Base-by-base conservation (phyloP, 2,888 invertebrate genomes). In the Apantesis nais region DNA sequence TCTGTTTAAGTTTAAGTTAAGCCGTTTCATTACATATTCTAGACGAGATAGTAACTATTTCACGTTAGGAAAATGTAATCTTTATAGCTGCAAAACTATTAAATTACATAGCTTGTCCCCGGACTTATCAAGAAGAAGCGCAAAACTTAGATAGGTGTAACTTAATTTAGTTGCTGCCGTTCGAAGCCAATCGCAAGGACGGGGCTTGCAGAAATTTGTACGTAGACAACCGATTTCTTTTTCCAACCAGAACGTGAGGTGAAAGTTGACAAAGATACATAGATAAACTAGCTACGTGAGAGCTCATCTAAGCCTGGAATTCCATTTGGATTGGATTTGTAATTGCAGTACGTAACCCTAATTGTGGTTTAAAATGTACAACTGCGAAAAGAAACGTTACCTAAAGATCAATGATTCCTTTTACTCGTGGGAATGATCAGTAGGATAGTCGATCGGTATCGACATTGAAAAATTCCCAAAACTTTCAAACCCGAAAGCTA, bases 131-230 rank as follows among this genome's bases (percentile, higher is more conserved):
- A 77, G 78, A 83, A 72, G 68, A 78, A 83, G 84, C 78, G 78
- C 79, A 76, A 83, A 88, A 87, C 82, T 88, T 86, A 81, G 86
- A 87, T 86, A 86, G 85, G 84, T 86, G 84, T 90, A 92, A 92
- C 89, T 88, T 90, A 91, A 92, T 92, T 92, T 91, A 86, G 85
- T 86, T 83, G 81, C 75, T 80, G 80, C 78, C 86, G 85, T 85
- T 88, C 85, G 78, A 79, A 85, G 84, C 86, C 89, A 89, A 91
- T 90, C 88, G 87, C 73, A 81, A 80, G 75, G 78, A 78, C 83
- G 83, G 85, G 86, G 90, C 83, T 90, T 86, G 88, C 85, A 85
- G 86, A 89, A 88, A 91, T 89, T 90, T 89, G 89, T 87, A 88
- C 85, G 79, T 77, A 86, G 86, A 85, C 88, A 87, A 88, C 86